A percentile compares a stretch with the other conserved stretches of the same genome.
Evolutionary conservation across 2,797 vertebrate genomes (phyloP).

Genomic region (Microctenopoma steveboyesi): DNA sequence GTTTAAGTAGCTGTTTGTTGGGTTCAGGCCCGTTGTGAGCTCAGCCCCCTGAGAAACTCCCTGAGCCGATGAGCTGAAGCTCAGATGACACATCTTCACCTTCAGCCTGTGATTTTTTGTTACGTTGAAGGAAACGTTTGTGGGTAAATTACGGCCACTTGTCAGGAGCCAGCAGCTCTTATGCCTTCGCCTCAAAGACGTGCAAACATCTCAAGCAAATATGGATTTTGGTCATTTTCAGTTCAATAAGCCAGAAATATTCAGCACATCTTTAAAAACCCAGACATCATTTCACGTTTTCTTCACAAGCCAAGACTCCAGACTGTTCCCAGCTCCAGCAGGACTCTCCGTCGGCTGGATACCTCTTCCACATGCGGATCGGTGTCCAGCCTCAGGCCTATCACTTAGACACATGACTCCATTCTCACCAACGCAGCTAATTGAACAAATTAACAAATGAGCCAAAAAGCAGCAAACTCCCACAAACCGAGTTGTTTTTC

Average conservation of each 20-base stretch:
- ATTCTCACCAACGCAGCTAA: constrained; percentile 49
- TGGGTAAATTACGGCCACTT: neutral
- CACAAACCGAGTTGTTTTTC: constrained; percentile 44
- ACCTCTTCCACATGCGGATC: too few species aligned
- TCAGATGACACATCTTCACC: too few species aligned
- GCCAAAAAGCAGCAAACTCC: constrained; percentile 34
- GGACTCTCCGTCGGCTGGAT: too few species aligned
- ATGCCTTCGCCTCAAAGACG: neutral
- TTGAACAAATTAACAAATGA: constrained; percentile 66
- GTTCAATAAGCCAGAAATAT: neutral
- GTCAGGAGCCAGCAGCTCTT: neutral
- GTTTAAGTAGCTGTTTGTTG: too few species aligned
- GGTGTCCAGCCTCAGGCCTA: too few species aligned
- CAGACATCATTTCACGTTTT: too few species aligned
- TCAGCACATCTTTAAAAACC: too few species aligned
- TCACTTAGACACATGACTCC: neutral
- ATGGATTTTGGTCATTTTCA: neutral
- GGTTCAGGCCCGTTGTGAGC: too few species aligned
- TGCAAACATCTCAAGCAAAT: neutral
- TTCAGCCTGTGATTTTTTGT: neutral
- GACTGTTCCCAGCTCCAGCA: too few species aligned
- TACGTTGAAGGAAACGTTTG: neutral
- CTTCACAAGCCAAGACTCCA: too few species aligned
- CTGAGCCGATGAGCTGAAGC: too few species aligned
- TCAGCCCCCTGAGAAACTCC: too few species aligned